Evolutionary conservation across 1,140 invertebrate genomes (phyloP).

Genomic region (Delia radicum): DNA sequence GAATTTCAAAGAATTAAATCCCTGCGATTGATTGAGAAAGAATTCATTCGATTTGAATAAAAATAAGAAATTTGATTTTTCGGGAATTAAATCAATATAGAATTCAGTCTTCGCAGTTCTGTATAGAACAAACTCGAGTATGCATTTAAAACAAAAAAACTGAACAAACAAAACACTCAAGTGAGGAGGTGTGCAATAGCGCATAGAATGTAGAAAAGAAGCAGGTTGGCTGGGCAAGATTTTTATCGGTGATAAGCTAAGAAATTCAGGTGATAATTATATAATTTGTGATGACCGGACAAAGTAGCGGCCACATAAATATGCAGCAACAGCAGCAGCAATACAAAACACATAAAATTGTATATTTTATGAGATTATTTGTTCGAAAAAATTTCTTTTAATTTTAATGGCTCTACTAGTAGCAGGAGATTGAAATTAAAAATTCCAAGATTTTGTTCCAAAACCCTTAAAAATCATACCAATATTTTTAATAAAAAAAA

Average conservation of each 20-base stretch:
- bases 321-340: background rate
- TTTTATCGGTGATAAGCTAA: conserved; percentile 11
- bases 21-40: too few species aligned
- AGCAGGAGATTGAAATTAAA: too few species aligned
- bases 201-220: background rate
- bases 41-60: too few species aligned
- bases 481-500: too few species aligned
- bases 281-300: conserved; percentile 15
- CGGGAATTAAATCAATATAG: too few species aligned
- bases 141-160: background rate
- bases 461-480: too few species aligned
- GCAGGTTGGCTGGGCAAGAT: conserved; percentile 12
- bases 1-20: too few species aligned
- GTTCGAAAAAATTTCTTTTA: too few species aligned
- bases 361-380: background rate
- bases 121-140: background rate
- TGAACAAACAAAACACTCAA: background rate
- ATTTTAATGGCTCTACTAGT: too few species aligned
- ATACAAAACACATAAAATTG: background rate
- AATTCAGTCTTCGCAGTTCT: too few species aligned
- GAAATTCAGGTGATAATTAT: conserved; percentile 16
- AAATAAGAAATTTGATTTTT: too few species aligned
- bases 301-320: background rate
- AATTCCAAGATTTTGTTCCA: too few species aligned
- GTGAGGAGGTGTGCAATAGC: background rate